These are phyloP conservation scores for Scaptodrosophila lebanonensis DNA, from an alignment of 1,140 invertebrate species.

Conservation along the genomic window DNA sequence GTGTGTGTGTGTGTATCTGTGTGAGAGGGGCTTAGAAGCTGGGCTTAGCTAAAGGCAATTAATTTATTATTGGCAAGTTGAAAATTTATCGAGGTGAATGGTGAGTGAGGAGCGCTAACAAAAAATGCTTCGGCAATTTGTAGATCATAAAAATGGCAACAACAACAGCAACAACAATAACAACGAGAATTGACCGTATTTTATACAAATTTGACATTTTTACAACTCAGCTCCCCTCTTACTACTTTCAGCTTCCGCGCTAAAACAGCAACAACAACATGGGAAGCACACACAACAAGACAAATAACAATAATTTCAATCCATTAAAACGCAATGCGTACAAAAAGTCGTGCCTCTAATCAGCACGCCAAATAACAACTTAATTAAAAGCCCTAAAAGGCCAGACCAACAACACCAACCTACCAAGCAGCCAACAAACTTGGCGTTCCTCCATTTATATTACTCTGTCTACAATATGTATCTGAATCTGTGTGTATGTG, in stretches of 20 bases:
- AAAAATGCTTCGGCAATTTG: conserved; percentile 62
- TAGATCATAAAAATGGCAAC: conserved; percentile 60
- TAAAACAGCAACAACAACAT: neutral
- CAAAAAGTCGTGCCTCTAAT: conserved; percentile 62
- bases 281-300: neutral
- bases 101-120: conserved; percentile 12
- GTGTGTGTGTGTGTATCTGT: conserved; percentile 17
- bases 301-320: conserved; percentile 23
- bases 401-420: conserved; percentile 40
- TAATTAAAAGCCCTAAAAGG: conserved; percentile 67
- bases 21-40: too few species aligned
- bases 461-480: conserved; percentile 2
- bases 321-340: conserved; percentile 33
- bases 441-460: conserved; percentile 14
- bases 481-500: too few species aligned
- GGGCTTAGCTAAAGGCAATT: conserved; percentile 52
- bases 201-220: conserved; percentile 74
- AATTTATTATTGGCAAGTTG: conserved; percentile 71
- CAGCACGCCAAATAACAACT: conserved; percentile 66
- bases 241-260: too few species aligned
- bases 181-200: conserved; percentile 39
- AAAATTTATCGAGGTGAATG: conserved; percentile 57
- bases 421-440: too few species aligned
- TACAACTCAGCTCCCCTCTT: too few species aligned
- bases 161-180: neutral